Percentiles rank a stretch among this genome's conserved stretches.
Conservation (phyloP, 2,797 vertebrate genomes). For the Acanthopagrus latus region DNA sequence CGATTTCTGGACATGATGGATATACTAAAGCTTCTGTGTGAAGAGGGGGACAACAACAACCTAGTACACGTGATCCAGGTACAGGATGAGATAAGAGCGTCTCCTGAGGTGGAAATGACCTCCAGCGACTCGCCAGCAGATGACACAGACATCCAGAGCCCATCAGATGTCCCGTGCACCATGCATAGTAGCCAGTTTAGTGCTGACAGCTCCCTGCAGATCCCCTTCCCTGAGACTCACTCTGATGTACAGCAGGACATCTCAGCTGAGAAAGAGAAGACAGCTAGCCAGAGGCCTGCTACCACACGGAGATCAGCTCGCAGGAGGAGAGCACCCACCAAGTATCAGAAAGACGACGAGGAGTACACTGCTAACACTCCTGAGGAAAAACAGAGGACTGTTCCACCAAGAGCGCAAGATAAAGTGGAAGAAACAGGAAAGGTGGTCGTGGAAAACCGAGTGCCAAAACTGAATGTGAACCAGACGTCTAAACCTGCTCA, state of each 20-base stretch:
- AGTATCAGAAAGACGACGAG: constrained; percentile 85
- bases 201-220: constrained; percentile 89
- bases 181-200: constrained; percentile 85
- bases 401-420: constrained; percentile 49
- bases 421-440: constrained; percentile 78
- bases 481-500: constrained; percentile 74
- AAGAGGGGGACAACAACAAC: constrained; percentile 60
- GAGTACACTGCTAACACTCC: constrained; percentile 63
- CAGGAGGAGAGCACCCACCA: constrained; percentile 88
- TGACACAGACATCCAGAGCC: constrained; percentile 72
- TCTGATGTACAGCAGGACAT: constrained; percentile 65
- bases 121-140: constrained; percentile 61
- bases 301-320: constrained; percentile 88
- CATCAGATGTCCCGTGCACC: constrained; percentile 79
- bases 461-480: neutral
- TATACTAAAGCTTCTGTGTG: constrained; percentile 90
- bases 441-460: constrained; percentile 55
- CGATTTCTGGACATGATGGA: constrained; percentile 97
- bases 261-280: constrained; percentile 76
- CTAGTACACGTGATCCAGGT: constrained; percentile 50
- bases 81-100: constrained; percentile 60
- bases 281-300: constrained; percentile 54
- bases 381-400: constrained; percentile 63
- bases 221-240: constrained; percentile 86
- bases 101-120: constrained; percentile 65